phyloP scores from a whole-genome alignment of 2,113 vertebrate species.

The Dunckerocampus dactyliophorus region DNA sequence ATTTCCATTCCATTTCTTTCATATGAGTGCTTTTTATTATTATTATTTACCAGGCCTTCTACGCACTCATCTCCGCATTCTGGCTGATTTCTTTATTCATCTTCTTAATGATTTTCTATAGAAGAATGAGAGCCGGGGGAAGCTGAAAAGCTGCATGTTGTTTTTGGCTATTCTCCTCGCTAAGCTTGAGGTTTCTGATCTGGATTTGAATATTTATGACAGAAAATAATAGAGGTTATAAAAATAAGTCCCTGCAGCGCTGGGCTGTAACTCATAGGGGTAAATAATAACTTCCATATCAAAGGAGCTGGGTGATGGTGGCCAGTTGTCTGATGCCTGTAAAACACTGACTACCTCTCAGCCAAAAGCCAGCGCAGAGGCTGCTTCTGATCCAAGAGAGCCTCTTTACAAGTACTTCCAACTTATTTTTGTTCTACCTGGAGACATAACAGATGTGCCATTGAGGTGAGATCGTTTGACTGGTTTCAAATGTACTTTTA shows the following conservation, averaged over 20 bases:
- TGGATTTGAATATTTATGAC: conserved; percentile 99
- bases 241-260: conserved; percentile 71
- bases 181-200: conserved; percentile 91
- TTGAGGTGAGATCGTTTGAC: conserved; percentile 57
- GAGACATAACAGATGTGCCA: conserved; percentile 40
- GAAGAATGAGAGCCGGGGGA: conserved; percentile 59
- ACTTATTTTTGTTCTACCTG: conserved; percentile 26
- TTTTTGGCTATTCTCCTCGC: conserved; percentile 75
- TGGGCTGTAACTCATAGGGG: conserved; percentile 65
- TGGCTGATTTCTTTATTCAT: conserved; percentile 70
- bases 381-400: conserved; percentile 33
- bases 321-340: conserved; percentile 53
- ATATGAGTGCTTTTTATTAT: conserved; percentile 52
- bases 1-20: conserved; percentile 51
- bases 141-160: conserved; percentile 69
- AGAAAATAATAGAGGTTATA: conserved; percentile 97
- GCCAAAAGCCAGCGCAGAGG: conserved; percentile 17
- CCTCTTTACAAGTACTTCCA: conserved; percentile 16
- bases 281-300: conserved; percentile 67
- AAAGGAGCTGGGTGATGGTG: conserved; percentile 61
- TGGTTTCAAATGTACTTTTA: conserved; percentile 53
- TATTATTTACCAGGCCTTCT: conserved; percentile 26
- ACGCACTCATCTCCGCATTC: conserved; percentile 57
- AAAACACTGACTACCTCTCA: conserved; percentile 38
- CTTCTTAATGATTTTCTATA: conserved; percentile 77